Evolutionary conservation across 2,888 invertebrate genomes (phyloP), one percentile per base, ranked within the genome.

Genomic region (Thalpophila matura): DNA sequence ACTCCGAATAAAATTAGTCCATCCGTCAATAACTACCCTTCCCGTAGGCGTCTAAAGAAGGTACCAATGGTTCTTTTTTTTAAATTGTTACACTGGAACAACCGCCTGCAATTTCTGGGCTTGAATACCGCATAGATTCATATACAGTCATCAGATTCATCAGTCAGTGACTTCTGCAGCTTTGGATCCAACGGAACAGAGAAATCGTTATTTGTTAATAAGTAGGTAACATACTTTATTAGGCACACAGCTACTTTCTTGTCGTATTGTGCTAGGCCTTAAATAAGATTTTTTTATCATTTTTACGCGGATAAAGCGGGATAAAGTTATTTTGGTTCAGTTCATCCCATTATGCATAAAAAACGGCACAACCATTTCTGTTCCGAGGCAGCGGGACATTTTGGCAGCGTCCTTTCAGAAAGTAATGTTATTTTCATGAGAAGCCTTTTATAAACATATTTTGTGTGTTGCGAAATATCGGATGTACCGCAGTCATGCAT

Each of bases 401-500:
- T 64, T 49, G 55, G 55, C 40, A 53, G 31, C 53, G 45, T 51
- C 51, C 56, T 72, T 51, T 60, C 45, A 33, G 54, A 55, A 54
- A 9, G 62, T 69, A 60, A 70, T 57, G 53, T 46, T 70, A 46
- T 60, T 70, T 75, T 64, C 49, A 60, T 50, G 40, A 64, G 43
- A 70, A 54, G 37, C 24, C 38, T 56, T 63, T 50, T 62, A 47
- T 56, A 70, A 56, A 54, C 56, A 64, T 24, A 37, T 49, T 42
- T 49, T 69, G 55, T 74, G 29, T 42, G 20, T 24, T 72, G 54
- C 59, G 45, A 65, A 65, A 49, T 59, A 70, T 70, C 43, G 55
- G 66, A 70, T 66, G 58, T 68, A 49, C 51, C 62, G 56, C 58
- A 60, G 65, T 60, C 38, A 56, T 79, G 80, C 83, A 85, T 86